These are phyloP conservation scores for Rhabdomys dilectus DNA, from an alignment of 2,113 vertebrate species.

Conservation along the genomic window DNA sequence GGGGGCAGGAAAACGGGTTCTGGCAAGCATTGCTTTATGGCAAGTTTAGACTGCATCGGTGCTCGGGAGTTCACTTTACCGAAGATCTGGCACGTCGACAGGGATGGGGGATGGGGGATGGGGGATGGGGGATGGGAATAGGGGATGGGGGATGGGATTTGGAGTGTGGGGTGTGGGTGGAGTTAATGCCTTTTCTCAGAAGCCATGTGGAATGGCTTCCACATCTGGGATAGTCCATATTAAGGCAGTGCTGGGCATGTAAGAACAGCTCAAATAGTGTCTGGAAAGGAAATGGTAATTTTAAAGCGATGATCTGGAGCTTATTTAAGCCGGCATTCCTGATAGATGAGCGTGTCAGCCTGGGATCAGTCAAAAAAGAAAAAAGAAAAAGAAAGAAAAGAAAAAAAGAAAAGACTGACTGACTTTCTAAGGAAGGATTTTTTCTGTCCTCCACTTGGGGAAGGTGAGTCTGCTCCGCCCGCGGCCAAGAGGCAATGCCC, in stretches of 20 bases:
- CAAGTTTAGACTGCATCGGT: background rate
- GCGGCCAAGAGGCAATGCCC: background rate
- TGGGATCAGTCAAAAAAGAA: background rate
- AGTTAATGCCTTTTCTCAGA: background rate
- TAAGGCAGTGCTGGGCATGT: background rate
- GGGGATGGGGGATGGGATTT: no score
- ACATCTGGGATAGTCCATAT: background rate
- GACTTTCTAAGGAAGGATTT: background rate
- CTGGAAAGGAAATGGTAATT: background rate
- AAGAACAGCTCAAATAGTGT: background rate
- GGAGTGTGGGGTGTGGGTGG: no score
- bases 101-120: no score
- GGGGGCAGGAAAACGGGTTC: background rate
- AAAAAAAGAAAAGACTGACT: no score
- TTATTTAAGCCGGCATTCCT: background rate
- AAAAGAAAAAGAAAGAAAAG: no score
- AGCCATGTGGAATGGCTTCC: background rate
- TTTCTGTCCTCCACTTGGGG: background rate
- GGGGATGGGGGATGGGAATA: no score
- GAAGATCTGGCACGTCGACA: background rate
- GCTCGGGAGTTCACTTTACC: background rate
- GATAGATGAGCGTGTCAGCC: background rate
- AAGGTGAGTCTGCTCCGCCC: conserved; percentile 38
- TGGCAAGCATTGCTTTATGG: background rate
- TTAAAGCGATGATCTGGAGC: background rate